Percentiles rank a stretch among this genome's conserved stretches.
phyloP scores from a whole-genome alignment of 2,797 vertebrate species.

The Lateolabrax maculatus region DNA sequence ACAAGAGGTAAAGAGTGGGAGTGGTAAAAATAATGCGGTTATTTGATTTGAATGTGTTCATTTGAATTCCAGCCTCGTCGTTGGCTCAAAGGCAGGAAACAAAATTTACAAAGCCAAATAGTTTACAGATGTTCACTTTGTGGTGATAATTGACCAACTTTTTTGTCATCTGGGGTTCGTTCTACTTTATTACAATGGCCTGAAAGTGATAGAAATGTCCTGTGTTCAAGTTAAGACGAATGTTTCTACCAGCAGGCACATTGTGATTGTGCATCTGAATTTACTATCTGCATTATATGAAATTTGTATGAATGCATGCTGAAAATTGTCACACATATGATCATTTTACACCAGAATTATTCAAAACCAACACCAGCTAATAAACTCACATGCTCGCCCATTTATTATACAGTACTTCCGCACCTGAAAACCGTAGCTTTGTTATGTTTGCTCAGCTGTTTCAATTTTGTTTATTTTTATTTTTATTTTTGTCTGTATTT shows the following conservation, averaged over 20 bases:
- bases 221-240: conserved; percentile 2
- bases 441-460: conserved; percentile 38
- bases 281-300: conserved; percentile 24
- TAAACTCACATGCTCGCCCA: conserved; percentile 66
- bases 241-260: not conserved
- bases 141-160: conserved; percentile 33
- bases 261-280: conserved; percentile 26
- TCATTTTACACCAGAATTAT: conserved; percentile 40
- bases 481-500: conserved; percentile 47
- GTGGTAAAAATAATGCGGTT: not conserved
- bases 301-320: conserved; percentile 22
- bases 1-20: not conserved
- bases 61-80: conserved; percentile 25
- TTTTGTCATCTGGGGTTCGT: conserved; percentile 1
- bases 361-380: conserved; percentile 78
- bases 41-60: conserved; percentile 34
- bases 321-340: conserved; percentile 14
- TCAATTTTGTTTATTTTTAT: conserved; percentile 35
- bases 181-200: conserved; percentile 4
- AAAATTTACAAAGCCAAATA: conserved; percentile 38
- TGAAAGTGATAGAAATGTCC: conserved; percentile 7
- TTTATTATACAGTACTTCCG: conserved; percentile 38
- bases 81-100: conserved; percentile 42
- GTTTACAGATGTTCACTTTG: conserved; percentile 51
- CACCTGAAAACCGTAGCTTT: conserved; percentile 41